Percentiles rank a stretch among this genome's conserved stretches.
These are phyloP conservation scores for Dastarcus helophoroides DNA, from an alignment of 2,888 invertebrate species.

Conservation along the genomic window DNA sequence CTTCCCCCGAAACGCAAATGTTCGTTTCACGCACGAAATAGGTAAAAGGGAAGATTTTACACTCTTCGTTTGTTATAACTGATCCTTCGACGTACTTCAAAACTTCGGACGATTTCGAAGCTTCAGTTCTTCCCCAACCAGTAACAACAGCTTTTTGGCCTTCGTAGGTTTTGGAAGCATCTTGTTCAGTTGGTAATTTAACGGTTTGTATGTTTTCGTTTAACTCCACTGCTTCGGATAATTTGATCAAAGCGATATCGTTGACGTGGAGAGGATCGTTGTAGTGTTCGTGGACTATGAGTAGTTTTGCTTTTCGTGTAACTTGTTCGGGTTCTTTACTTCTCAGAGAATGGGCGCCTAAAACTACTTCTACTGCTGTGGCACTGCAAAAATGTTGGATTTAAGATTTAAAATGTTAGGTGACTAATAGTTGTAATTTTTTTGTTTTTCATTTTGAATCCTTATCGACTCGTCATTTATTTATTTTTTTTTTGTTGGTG, in stretches of 20 bases:
- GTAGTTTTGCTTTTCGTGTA: constrained; percentile 8
- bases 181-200: constrained; percentile 17
- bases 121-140: constrained; percentile 22
- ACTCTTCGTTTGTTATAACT: too few relatives aligned
- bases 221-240: constrained; percentile 14
- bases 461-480: too few relatives aligned
- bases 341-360: constrained; percentile 22
- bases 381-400: too few relatives aligned
- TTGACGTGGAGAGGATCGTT: constrained; percentile 13
- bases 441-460: too few relatives aligned
- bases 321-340: constrained; percentile 12
- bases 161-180: constrained; percentile 12
- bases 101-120: constrained; percentile 14
- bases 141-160: constrained; percentile 10
- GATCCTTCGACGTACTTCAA: too few relatives aligned
- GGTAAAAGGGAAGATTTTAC: too few relatives aligned
- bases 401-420: too few relatives aligned
- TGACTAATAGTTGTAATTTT: too few relatives aligned
- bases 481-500: too few relatives aligned
- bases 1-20: constrained; percentile 20
- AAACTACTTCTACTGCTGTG: constrained; percentile 17
- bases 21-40: constrained; percentile 18
- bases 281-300: constrained; percentile 19
- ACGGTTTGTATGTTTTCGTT: constrained; percentile 16
- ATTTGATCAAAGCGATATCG: constrained; percentile 21